A percentile compares a stretch with the other conserved stretches of the same genome.
Evolutionary conservation across 2,888 invertebrate species (phyloP).

Genomic region (Tinea trinotella): DNA sequence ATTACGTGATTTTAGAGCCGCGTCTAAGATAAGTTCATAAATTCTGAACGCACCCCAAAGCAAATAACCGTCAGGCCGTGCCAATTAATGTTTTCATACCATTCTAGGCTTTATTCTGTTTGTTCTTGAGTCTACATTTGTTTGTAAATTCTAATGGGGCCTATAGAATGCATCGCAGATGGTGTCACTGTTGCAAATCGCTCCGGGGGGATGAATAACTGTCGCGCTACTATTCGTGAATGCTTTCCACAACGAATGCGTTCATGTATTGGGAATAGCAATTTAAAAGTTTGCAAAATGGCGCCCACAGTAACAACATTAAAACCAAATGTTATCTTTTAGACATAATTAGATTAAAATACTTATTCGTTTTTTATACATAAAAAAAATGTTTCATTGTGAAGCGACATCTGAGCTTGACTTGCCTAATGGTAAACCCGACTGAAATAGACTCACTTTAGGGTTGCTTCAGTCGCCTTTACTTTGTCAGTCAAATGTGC

Average conservation of each 20-base stretch:
- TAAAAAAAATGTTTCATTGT: no score
- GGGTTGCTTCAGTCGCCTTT: no score
- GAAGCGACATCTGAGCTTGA: no score
- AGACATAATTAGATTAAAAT: no score
- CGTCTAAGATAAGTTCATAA: conserved; percentile 6
- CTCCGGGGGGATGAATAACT: conserved; percentile 28
- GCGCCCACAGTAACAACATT: neutral
- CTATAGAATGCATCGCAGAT: conserved; percentile 30
- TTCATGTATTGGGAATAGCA: neutral
- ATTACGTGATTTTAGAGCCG: conserved; percentile 9
- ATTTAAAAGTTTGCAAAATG: conserved; percentile 10
- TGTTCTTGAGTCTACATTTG: neutral
- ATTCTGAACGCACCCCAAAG: conserved; percentile 12
- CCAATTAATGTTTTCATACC: neutral
- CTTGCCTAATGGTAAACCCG: no score
- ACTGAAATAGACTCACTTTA: no score
- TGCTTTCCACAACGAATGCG: neutral
- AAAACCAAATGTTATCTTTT: neutral
- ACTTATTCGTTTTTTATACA: no score
- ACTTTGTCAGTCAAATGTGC: no score
- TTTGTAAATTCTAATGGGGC: neutral
- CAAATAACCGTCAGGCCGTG: conserved; percentile 1
- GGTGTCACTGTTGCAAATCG: conserved; percentile 34
- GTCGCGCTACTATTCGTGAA: neutral
- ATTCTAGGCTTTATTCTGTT: neutral